These are phyloP conservation scores for Rhynchophorus ferrugineus DNA, from an alignment of 1,140 invertebrate genomes.

Conservation along the genomic window DNA sequence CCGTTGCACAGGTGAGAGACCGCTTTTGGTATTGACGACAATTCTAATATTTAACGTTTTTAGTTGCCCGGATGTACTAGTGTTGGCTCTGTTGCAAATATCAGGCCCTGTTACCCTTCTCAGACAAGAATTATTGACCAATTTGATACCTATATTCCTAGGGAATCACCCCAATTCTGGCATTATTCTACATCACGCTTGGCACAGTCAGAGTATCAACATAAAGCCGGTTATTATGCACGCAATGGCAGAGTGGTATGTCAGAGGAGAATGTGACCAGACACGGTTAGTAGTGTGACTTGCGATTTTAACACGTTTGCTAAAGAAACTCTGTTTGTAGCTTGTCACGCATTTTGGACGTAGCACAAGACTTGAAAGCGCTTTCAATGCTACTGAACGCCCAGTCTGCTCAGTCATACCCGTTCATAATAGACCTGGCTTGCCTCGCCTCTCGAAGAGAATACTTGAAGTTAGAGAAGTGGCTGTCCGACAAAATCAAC, in stretches of 20 bases:
- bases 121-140: constrained; percentile 76
- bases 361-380: constrained; percentile 96
- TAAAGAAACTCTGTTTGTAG: constrained; percentile 38
- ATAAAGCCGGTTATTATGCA: constrained; percentile 87
- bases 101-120: constrained; percentile 64
- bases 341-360: constrained; percentile 88
- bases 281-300: constrained; percentile 37
- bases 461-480: constrained; percentile 97
- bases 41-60: neutral
- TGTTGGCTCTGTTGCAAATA: constrained; percentile 80
- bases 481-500: constrained; percentile 91
- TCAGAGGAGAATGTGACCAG: constrained; percentile 86
- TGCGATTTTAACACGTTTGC: neutral
- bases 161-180: constrained; percentile 91
- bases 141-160: constrained; percentile 83
- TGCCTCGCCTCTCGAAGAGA: constrained; percentile 93
- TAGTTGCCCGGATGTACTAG: constrained; percentile 88
- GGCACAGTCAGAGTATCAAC: constrained; percentile 70
- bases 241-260: constrained; percentile 96
- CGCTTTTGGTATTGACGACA: too few relatives aligned
- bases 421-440: constrained; percentile 96
- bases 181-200: constrained; percentile 88
- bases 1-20: constrained; percentile 58
- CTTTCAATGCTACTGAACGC: constrained; percentile 88
- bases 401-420: constrained; percentile 81